Percentiles rank a stretch among this genome's conserved stretches.
These are phyloP conservation scores for Hippopotamus amphibius DNA, from an alignment of 2,113 vertebrate genomes.

Conservation along the genomic window DNA sequence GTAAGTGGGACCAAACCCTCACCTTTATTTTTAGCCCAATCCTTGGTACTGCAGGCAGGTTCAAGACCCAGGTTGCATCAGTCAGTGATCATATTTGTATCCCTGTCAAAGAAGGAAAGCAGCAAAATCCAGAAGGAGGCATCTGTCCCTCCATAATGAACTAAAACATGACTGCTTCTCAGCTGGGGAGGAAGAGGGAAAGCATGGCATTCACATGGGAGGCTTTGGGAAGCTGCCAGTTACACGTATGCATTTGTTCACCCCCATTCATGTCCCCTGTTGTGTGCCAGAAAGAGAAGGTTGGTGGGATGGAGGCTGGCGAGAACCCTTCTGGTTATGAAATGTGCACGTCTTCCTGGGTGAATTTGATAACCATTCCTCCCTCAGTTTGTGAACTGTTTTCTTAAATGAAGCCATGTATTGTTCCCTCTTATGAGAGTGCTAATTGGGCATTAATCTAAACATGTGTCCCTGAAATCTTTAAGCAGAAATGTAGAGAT, in stretches of 20 bases:
- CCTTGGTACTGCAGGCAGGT: background rate
- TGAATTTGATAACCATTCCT: background rate
- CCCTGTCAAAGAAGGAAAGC: background rate
- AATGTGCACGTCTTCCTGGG: background rate
- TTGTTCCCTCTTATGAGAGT: background rate
- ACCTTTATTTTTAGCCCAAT: background rate
- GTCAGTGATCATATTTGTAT: background rate
- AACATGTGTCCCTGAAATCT: slow-evolving; percentile 34
- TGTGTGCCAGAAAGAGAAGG: background rate
- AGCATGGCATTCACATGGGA: background rate
- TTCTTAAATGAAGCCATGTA: background rate
- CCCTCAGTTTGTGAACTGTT: background rate
- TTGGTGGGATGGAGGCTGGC: background rate
- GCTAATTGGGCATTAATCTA: background rate
- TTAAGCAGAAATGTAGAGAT: background rate
- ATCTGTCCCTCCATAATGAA: background rate
- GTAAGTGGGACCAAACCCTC: background rate
- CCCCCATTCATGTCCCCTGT: background rate
- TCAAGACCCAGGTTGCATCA: background rate
- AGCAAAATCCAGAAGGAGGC: background rate
- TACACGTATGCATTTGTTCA: background rate
- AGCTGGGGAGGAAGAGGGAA: background rate
- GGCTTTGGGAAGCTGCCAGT: background rate
- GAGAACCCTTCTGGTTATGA: background rate
- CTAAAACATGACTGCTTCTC: background rate